Evolutionary conservation across 2,797 vertebrate species (phyloP).

Genomic region (Ciconia nigra): DNA sequence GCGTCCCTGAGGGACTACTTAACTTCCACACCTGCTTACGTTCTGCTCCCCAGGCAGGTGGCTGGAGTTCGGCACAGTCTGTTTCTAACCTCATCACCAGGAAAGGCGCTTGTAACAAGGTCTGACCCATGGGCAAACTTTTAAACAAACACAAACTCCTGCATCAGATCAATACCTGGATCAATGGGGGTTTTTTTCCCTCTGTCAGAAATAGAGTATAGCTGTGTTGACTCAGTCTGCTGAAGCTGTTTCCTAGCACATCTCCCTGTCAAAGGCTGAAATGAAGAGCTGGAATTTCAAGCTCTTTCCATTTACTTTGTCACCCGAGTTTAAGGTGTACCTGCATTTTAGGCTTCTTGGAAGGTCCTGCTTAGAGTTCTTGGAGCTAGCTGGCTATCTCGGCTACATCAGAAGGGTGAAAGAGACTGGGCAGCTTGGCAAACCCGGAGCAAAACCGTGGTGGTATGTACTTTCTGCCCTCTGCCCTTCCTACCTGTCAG

Average conservation of each 20-base stretch:
- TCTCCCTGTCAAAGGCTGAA: neutral
- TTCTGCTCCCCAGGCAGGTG: neutral
- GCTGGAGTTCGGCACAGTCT: neutral
- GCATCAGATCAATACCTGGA: slow-evolving; percentile 27
- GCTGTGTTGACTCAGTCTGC: neutral
- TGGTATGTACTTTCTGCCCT: neutral
- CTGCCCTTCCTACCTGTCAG: neutral
- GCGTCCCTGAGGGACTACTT: neutral
- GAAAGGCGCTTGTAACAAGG: neutral
- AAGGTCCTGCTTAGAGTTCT: neutral
- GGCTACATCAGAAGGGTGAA: neutral
- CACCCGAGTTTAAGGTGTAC: neutral
- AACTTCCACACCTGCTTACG: neutral
- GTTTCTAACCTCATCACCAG: slow-evolving; percentile 19
- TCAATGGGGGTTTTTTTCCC: neutral
- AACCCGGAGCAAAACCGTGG: neutral
- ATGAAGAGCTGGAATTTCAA: neutral
- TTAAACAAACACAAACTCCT: slow-evolving; percentile 38
- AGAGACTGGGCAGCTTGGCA: neutral
- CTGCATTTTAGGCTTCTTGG: neutral
- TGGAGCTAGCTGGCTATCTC: neutral
- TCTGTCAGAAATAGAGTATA: neutral
- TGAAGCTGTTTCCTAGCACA: neutral
- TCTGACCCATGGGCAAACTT: slow-evolving; percentile 39
- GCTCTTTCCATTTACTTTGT: neutral